Percentiles rank a stretch among this genome's conserved stretches.
phyloP scores from a whole-genome alignment of 1,140 invertebrate species.

The Pectinophora gossypiella region DNA sequence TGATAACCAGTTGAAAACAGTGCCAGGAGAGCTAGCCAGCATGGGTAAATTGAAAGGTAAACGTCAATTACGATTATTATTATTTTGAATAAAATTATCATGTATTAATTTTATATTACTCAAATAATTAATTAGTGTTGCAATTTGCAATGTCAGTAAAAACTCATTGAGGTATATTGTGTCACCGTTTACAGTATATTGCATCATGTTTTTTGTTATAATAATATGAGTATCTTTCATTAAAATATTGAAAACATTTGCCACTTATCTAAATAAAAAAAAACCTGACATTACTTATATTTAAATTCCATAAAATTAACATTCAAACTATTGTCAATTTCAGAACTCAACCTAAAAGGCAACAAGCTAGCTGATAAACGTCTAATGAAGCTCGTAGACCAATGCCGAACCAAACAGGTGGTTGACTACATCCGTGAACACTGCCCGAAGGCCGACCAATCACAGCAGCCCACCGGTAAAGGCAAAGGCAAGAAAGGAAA shows the following conservation, averaged over 20 bases:
- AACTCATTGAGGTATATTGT: no score
- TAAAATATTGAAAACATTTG: no score
- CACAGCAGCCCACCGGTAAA: constrained; percentile 47
- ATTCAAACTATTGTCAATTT: no score
- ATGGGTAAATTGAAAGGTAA: constrained; percentile 83
- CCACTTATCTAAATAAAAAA: no score
- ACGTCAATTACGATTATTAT: constrained; percentile 1
- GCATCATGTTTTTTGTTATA: no score
- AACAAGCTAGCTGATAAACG: constrained; percentile 85
- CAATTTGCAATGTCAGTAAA: no score
- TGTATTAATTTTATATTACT: neutral
- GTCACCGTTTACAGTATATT: no score
- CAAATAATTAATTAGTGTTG: no score
- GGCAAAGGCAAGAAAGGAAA: constrained; percentile 72
- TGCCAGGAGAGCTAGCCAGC: constrained; percentile 80
- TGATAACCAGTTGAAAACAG: constrained; percentile 78
- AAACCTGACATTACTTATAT: no score
- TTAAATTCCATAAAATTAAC: no score
- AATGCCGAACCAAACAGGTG: constrained; percentile 81
- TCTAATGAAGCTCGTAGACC: constrained; percentile 83
- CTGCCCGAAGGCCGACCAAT: constrained; percentile 68
- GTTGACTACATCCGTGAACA: constrained; percentile 82
- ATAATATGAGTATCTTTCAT: no score
- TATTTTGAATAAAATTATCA: neutral
- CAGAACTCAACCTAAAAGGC: constrained; percentile 80